Evolutionary conservation across 2,888 invertebrate genomes (phyloP).

Genomic region (Campoplex nolae): DNA sequence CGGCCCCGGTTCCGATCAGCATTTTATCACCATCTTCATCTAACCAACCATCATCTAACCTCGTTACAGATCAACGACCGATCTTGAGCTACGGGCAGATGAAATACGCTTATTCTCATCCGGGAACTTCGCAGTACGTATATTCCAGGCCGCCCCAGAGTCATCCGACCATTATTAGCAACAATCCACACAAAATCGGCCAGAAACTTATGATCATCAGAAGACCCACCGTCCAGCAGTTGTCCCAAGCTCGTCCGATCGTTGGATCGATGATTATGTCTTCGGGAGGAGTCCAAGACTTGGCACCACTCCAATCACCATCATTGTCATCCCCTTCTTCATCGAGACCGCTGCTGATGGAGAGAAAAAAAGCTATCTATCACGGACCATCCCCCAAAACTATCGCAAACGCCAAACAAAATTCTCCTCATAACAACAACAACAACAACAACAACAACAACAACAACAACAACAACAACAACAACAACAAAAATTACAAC

Average conservation of each 20-base stretch:
- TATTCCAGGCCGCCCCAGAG: slow-evolving; percentile 55
- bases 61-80: slow-evolving; percentile 82
- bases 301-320: slow-evolving; percentile 52
- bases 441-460: neutral
- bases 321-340: slow-evolving; percentile 64
- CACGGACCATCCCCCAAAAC: slow-evolving; percentile 64
- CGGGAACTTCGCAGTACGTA: slow-evolving; percentile 66
- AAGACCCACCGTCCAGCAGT: slow-evolving; percentile 70
- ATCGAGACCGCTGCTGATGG: slow-evolving; percentile 75
- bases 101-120: slow-evolving; percentile 76
- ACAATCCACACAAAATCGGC: slow-evolving; percentile 82
- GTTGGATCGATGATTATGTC: slow-evolving; percentile 41
- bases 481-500: slow-evolving; percentile 1
- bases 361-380: slow-evolving; percentile 79
- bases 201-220: slow-evolving; percentile 78
- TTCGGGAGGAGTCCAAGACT: slow-evolving; percentile 25
- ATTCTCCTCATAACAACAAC: slow-evolving; percentile 10
- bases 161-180: slow-evolving; percentile 40
- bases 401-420: slow-evolving; percentile 28
- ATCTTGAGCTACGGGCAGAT: slow-evolving; percentile 77
- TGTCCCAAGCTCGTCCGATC: slow-evolving; percentile 49
- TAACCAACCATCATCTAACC: slow-evolving; percentile 82
- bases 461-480: slow-evolving; percentile 10
- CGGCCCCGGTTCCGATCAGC: slow-evolving; percentile 47
- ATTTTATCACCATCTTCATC: slow-evolving; percentile 60